Conservation (phyloP, 2,797 vertebrate species). For the Danio kyathit region DNA sequence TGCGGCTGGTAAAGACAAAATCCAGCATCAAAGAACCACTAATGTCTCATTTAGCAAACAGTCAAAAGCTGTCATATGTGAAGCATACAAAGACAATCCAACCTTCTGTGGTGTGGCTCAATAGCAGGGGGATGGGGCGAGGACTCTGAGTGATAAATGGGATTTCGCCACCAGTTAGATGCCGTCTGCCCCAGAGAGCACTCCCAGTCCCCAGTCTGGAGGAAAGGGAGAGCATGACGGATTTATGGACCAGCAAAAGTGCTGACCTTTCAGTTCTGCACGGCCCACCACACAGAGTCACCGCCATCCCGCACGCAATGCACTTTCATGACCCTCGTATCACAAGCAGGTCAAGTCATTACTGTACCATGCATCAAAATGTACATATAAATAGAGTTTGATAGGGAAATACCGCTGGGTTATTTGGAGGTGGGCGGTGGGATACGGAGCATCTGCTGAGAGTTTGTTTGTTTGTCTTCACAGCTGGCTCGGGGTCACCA, state of each 20-base stretch:
- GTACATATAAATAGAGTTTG: slow-evolving; percentile 4
- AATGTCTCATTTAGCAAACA: slow-evolving; percentile 25
- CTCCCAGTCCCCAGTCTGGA: slow-evolving; percentile 4
- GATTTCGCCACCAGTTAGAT: not conserved
- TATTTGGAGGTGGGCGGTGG: slow-evolving; percentile 1
- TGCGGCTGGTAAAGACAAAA: not conserved
- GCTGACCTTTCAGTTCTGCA: slow-evolving; percentile 57
- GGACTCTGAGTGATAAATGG: slow-evolving; percentile 20
- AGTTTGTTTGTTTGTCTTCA: slow-evolving; percentile 43
- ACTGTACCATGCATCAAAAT: not conserved
- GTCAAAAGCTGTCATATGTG: slow-evolving; percentile 7
- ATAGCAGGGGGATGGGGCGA: slow-evolving; percentile 14
- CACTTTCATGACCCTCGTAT: not conserved
- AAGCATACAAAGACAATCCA: slow-evolving; percentile 9
- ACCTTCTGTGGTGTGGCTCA: not conserved
- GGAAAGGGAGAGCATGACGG: slow-evolving; percentile 25
- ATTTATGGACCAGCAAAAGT: slow-evolving; percentile 56
- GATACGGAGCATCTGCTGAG: slow-evolving; percentile 31
- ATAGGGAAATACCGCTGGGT: not conserved
- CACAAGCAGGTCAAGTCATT: slow-evolving; percentile 13
- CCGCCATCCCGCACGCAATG: not conserved
- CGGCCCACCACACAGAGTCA: not conserved
- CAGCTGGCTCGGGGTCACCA: slow-evolving; percentile 13
- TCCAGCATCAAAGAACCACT: not conserved
- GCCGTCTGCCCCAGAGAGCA: slow-evolving; percentile 31